phyloP scores from a whole-genome alignment of 2,797 vertebrate genomes.

The Choloepus didactylus region DNA sequence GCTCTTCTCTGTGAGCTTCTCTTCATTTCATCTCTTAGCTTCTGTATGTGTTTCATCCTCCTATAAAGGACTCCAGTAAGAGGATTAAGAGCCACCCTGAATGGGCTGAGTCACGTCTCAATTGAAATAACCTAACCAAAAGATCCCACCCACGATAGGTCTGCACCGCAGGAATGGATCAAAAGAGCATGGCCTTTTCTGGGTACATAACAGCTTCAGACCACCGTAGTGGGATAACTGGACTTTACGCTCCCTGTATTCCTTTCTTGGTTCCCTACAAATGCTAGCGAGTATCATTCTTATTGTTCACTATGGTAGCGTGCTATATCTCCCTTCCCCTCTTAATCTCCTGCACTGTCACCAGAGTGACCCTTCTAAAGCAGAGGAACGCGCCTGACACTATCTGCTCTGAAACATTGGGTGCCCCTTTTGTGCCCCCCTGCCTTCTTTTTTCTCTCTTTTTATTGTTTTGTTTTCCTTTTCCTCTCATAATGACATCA shows the following conservation, averaged over 20 bases:
- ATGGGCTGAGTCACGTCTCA: too few species aligned
- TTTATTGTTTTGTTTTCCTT: not conserved
- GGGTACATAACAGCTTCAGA: too few species aligned
- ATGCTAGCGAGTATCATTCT: accelerated
- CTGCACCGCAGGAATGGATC: too few species aligned
- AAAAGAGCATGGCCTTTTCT: too few species aligned
- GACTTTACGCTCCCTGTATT: accelerated
- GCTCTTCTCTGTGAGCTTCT: too few species aligned
- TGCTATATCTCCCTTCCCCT: not conserved
- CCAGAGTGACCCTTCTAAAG: not conserved
- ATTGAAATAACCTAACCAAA: too few species aligned
- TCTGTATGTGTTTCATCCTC: too few species aligned
- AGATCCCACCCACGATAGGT: too few species aligned
- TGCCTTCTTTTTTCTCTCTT: not conserved
- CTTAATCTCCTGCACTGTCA: accelerated
- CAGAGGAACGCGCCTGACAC: not conserved
- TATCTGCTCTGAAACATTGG: not conserved
- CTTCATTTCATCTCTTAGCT: too few species aligned
- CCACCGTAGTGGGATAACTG: not conserved
- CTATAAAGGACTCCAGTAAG: too few species aligned
- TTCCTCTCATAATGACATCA: not conserved
- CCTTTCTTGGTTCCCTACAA: not conserved
- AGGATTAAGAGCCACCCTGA: too few species aligned
- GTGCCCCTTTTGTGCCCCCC: too few species aligned
- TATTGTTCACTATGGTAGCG: accelerated